These are phyloP conservation scores for Drosophila incognita DNA, from an alignment of 2,888 invertebrate species.

Conservation along the genomic window DNA sequence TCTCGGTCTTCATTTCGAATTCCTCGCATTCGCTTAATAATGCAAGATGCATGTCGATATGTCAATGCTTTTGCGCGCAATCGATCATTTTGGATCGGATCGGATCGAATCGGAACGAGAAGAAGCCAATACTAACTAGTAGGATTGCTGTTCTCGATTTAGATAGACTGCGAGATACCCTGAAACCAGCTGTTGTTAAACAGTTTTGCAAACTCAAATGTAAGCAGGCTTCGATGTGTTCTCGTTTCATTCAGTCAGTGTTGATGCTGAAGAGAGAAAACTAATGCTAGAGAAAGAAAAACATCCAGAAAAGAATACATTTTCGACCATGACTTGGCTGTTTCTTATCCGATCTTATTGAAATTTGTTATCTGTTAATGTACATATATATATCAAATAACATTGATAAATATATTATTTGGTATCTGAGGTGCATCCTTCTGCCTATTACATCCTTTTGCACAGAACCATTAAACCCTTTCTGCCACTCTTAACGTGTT, in stretches of 20 bases:
- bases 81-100: slow-evolving; percentile 79
- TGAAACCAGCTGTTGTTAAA: not conserved
- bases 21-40: slow-evolving; percentile 78
- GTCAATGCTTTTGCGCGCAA: slow-evolving; percentile 84
- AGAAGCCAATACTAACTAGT: not conserved
- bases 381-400: not conserved
- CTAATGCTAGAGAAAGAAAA: not conserved
- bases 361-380: not conserved
- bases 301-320: not conserved
- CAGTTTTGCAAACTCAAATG: fast-evolving
- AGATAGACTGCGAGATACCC: not conserved
- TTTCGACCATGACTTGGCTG: not conserved
- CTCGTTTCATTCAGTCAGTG: no score
- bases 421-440: not conserved
- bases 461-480: not conserved
- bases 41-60: slow-evolving; percentile 82
- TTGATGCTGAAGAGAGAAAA: not conserved
- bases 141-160: not conserved
- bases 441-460: not conserved
- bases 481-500: not conserved
- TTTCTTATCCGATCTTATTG: not conserved
- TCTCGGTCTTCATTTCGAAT: slow-evolving; percentile 81
- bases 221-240: not conserved
- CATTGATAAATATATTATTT: no score
- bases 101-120: not conserved